Percentiles rank a stretch among this genome's conserved stretches.
These are phyloP conservation scores for Rhizoglyphus robini DNA, from an alignment of 1,140 invertebrate genomes.

Conservation along the genomic window DNA sequence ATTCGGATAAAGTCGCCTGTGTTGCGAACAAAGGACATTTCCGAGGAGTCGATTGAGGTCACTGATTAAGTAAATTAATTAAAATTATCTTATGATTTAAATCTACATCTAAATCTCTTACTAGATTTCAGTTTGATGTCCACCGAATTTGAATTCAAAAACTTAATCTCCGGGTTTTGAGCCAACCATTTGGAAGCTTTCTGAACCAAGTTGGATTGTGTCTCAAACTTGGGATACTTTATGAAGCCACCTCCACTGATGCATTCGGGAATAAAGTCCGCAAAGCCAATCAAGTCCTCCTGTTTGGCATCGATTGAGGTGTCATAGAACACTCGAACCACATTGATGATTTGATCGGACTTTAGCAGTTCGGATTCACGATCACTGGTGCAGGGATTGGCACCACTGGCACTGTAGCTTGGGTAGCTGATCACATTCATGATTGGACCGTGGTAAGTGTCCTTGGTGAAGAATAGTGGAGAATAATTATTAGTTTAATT, in stretches of 20 bases:
- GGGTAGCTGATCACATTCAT: constrained; percentile 3
- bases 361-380: background rate
- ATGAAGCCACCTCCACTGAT: constrained; percentile 26
- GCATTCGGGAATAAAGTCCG: constrained; percentile 25
- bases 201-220: constrained; percentile 24
- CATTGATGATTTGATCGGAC: background rate
- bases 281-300: constrained; percentile 22
- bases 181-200: constrained; percentile 25
- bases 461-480: too few species aligned
- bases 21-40: constrained; percentile 22
- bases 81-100: background rate
- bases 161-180: constrained; percentile 23
- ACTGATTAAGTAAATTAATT: background rate
- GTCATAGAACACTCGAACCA: constrained; percentile 4
- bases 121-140: constrained; percentile 27
- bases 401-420: background rate
- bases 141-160: constrained; percentile 26
- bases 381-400: background rate
- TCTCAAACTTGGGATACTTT: constrained; percentile 25
- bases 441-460: background rate
- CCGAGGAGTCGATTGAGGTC: constrained; percentile 9
- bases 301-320: background rate
- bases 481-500: too few species aligned
- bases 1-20: constrained; percentile 27
- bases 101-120: constrained; percentile 2